phyloP scores from a whole-genome alignment of 2,797 vertebrate species.

The Phalloptychus januarius region DNA sequence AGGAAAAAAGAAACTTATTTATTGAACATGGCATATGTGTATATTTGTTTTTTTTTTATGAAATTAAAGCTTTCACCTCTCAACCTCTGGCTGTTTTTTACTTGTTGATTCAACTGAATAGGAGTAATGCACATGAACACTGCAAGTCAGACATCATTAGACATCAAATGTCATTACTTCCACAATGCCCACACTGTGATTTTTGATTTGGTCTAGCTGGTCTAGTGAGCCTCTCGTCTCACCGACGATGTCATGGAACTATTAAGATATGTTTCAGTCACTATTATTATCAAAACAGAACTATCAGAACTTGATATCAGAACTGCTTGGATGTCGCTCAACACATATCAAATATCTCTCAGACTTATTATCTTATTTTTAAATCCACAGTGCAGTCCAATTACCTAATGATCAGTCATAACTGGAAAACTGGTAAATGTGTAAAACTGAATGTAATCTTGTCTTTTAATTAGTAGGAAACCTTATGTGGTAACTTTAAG shows the following conservation, averaged over 20 bases:
- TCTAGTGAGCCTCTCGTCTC: background rate
- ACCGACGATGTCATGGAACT: background rate
- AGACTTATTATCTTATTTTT: background rate
- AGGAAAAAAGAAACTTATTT: constrained; percentile 68
- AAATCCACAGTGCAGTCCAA: background rate
- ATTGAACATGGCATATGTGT: constrained; percentile 73
- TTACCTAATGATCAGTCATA: background rate
- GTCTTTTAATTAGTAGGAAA: background rate
- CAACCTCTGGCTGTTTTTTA: constrained; percentile 12
- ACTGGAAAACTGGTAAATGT: background rate
- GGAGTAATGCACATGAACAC: background rate
- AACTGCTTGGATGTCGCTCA: background rate
- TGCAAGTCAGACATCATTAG: background rate
- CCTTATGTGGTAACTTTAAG: background rate
- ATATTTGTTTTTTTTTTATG: constrained; percentile 77
- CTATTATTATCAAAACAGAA: background rate
- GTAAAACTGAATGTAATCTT: background rate
- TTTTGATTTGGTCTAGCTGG: background rate
- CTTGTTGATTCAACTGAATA: background rate
- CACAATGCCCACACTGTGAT: background rate
- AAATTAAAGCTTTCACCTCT: constrained; percentile 73
- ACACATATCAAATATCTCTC: background rate
- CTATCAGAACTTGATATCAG: too few relatives aligned
- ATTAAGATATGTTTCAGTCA: background rate
- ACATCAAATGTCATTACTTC: background rate